Conservation (phyloP, 2,797 vertebrate genomes). For the Staurois parvus region DNA sequence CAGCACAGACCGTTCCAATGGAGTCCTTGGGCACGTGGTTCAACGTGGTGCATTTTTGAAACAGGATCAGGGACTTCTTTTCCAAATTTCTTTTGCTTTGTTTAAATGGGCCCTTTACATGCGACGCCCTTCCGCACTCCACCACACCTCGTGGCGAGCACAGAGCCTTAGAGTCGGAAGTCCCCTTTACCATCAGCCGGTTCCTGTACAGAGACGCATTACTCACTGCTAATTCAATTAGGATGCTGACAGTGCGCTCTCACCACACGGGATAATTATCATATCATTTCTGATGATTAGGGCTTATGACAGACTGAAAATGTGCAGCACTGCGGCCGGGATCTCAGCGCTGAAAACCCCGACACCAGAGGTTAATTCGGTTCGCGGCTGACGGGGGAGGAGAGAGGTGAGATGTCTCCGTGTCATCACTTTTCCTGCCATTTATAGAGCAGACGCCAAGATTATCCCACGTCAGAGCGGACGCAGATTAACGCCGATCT, state of each 20-base stretch:
- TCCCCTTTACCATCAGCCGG: no score
- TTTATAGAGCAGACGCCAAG: constrained; percentile 30
- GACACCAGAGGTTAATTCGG: constrained; percentile 10
- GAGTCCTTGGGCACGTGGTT: no score
- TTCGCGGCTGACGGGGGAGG: neutral
- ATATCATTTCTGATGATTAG: constrained; percentile 9
- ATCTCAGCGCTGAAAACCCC: neutral
- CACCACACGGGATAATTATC: neutral
- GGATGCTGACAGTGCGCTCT: neutral
- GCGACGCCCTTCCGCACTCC: no score
- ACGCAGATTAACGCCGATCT: constrained; percentile 6
- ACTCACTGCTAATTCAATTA: neutral
- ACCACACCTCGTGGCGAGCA: no score
- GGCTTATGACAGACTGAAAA: neutral
- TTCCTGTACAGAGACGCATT: neutral
- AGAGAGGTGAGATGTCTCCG: neutral
- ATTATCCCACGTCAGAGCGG: neutral
- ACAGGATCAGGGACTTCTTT: no score
- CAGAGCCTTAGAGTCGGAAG: no score
- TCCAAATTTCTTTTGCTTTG: no score
- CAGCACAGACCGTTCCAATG: no score
- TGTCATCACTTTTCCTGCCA: constrained; percentile 25
- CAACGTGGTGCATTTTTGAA: no score
- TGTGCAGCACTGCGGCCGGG: neutral
- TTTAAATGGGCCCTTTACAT: no score